Percentiles rank a stretch among this genome's conserved stretches.
Evolutionary conservation across 2,113 vertebrate species (phyloP).

Genomic region (Pitta sordida): DNA sequence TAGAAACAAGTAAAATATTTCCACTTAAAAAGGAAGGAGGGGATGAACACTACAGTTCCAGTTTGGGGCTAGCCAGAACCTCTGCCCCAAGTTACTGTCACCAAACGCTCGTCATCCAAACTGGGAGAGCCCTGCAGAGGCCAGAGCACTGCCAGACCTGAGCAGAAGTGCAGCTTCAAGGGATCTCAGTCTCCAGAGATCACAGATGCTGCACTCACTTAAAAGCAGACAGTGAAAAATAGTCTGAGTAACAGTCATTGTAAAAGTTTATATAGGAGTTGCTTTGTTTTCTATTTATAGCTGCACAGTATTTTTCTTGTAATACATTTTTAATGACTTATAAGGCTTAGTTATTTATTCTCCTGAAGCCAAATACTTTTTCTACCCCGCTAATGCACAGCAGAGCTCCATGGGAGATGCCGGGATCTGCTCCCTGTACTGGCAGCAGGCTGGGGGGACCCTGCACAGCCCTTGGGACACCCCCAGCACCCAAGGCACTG

Average conservation of each 20-base stretch:
- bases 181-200: background rate
- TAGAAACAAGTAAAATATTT: background rate
- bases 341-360: slow-evolving; percentile 58
- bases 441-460: background rate
- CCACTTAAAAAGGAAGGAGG: background rate
- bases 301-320: slow-evolving; percentile 2
- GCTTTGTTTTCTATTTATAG: slow-evolving; percentile 63
- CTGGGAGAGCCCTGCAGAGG: background rate
- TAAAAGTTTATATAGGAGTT: slow-evolving; percentile 22
- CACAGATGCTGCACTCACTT: background rate
- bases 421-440: background rate
- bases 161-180: background rate
- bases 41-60: fast-evolving
- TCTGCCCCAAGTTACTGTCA: background rate
- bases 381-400: background rate
- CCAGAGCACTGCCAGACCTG: background rate
- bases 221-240: background rate
- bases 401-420: background rate
- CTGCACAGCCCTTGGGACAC: background rate
- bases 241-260: background rate
- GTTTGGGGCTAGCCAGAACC: background rate
- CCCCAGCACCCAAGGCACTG: background rate
- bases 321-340: slow-evolving; percentile 62
- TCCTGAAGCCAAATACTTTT: slow-evolving; percentile 31
- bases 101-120: background rate